Conservation (phyloP, 2,113 vertebrate species). For the Pseudonaja textilis region DNA sequence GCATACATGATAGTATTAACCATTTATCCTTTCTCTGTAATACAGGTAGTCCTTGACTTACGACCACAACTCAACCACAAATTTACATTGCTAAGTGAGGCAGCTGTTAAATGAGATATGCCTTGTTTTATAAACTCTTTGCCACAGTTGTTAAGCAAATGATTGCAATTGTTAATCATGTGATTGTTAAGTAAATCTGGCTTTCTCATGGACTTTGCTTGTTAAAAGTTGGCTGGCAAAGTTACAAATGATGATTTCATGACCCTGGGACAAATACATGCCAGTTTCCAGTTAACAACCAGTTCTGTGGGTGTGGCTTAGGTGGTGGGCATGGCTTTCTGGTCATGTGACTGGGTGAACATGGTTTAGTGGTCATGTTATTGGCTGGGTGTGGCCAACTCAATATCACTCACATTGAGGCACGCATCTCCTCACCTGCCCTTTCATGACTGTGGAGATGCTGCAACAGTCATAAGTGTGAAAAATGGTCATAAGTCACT, state of each 20-base stretch:
- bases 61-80: neutral
- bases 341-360: no score
- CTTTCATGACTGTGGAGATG: no score
- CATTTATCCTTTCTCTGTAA: neutral
- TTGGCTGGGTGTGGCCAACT: no score
- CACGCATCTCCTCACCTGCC: no score
- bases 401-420: no score
- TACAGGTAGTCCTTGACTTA: neutral
- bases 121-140: neutral
- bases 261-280: neutral
- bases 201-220: neutral
- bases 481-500: no score
- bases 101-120: neutral
- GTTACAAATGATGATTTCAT: neutral
- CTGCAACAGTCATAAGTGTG: no score
- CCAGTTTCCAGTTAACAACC: no score
- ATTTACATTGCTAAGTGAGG: neutral
- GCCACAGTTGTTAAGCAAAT: neutral
- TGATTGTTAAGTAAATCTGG: neutral
- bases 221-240: neutral
- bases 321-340: no score
- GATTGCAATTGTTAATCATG: neutral
- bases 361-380: no score
- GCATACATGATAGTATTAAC: neutral
- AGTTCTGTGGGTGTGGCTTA: no score